phyloP scores from a whole-genome alignment of 2,888 invertebrate species.

The Xestia xanthographa region DNA sequence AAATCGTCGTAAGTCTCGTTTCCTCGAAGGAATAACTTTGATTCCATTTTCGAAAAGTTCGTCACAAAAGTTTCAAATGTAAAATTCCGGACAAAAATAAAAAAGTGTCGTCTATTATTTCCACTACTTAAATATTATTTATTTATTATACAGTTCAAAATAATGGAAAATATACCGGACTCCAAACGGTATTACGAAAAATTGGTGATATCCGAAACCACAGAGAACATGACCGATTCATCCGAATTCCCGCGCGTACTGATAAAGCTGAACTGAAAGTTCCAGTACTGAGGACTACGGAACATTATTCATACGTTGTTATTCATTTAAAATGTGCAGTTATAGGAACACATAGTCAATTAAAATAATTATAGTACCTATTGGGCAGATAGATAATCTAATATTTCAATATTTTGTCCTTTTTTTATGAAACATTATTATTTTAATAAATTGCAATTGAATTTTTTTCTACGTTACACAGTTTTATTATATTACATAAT shows the following conservation, averaged over 20 bases:
- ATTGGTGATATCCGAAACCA: constrained; percentile 29
- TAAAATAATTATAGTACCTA: background rate
- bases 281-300: constrained; percentile 12
- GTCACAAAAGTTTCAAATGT: constrained; percentile 1
- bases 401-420: no score
- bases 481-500: background rate
- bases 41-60: constrained; percentile 72
- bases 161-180: background rate
- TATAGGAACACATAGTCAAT: background rate
- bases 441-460: background rate
- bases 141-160: background rate
- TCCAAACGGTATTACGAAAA: constrained; percentile 46
- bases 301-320: background rate
- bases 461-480: background rate
- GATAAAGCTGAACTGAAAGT: constrained; percentile 52
- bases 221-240: constrained; percentile 56
- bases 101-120: background rate
- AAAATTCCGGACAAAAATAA: background rate
- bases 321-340: background rate
- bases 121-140: constrained; percentile 4
- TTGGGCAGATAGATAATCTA: background rate
- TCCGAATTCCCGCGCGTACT: constrained; percentile 61
- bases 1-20: constrained; percentile 86
- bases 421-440: background rate
- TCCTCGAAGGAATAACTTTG: constrained; percentile 75